Evolutionary conservation across 2,888 invertebrate genomes (phyloP).

Genomic region (Cecidostiba fungosa): DNA sequence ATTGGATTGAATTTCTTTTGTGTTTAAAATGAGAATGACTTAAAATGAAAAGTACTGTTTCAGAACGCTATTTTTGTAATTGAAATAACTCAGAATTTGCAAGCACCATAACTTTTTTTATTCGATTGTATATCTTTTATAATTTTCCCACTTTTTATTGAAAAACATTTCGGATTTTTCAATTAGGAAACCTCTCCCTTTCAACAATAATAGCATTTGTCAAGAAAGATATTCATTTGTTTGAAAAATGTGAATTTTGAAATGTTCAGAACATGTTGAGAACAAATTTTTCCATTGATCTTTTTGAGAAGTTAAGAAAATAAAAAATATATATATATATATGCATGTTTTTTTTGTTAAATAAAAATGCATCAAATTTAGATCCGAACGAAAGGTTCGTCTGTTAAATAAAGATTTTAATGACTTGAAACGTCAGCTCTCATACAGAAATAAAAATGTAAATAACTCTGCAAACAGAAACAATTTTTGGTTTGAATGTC

Average conservation of each 20-base stretch:
- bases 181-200: neutral
- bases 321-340: neutral
- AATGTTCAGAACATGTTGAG: neutral
- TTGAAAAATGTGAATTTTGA: neutral
- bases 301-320: neutral
- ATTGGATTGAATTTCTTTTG: neutral
- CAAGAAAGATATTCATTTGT: neutral
- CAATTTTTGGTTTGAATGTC: neutral
- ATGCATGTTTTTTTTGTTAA: neutral
- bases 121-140: slow-evolving; percentile 13
- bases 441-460: neutral
- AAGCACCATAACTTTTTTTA: slow-evolving; percentile 43
- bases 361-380: neutral
- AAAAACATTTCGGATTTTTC: neutral
- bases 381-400: neutral
- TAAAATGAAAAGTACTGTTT: neutral
- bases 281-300: neutral
- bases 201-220: neutral
- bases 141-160: slow-evolving; percentile 24
- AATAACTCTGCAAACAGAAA: neutral
- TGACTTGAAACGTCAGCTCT: neutral
- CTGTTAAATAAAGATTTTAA: neutral
- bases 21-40: neutral
- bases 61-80: neutral
- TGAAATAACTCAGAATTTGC: slow-evolving; percentile 1